phyloP scores from a whole-genome alignment of 2,113 vertebrate species.

The Siphamia tubifer region DNA sequence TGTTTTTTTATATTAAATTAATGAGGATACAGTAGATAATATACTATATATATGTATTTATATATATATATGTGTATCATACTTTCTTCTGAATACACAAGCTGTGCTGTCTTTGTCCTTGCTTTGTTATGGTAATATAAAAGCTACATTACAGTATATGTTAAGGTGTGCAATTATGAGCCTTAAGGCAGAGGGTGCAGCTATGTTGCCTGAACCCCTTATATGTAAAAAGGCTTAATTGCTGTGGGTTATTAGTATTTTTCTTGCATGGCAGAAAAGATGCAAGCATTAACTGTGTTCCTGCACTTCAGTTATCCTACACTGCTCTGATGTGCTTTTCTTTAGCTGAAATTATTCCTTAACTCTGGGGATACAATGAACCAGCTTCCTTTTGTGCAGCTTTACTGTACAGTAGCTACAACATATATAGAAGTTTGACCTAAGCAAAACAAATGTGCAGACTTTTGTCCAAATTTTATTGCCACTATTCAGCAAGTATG shows the following conservation, averaged over 20 bases:
- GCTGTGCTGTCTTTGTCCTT: not conserved
- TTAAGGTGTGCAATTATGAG: not conserved
- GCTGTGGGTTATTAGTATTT: conserved; percentile 22
- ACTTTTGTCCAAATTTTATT: not conserved
- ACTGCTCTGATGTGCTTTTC: conserved; percentile 37
- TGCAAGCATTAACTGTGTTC: conserved; percentile 6
- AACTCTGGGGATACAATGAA: conserved; percentile 17
- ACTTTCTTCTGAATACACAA: not conserved
- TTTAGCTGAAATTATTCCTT: conserved; percentile 22
- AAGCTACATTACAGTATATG: not conserved
- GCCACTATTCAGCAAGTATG: not conserved
- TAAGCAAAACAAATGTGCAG: not conserved
- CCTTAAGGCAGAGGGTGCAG: not conserved
- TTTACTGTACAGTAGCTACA: not conserved
- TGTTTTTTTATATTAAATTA: not conserved
- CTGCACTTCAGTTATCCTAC: conserved; percentile 26
- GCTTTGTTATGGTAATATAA: conserved; percentile 28
- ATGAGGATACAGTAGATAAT: no score
- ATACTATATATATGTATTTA: no score
- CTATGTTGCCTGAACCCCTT: conserved; percentile 15
- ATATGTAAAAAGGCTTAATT: conserved; percentile 41
- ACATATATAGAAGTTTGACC: conserved; percentile 6
- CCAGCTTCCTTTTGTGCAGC: conserved; percentile 4
- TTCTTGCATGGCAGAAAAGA: conserved; percentile 14
- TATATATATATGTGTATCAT: not conserved